Conservation (phyloP, 2,888 invertebrate genomes). For the Mimachlamys varia region DNA sequence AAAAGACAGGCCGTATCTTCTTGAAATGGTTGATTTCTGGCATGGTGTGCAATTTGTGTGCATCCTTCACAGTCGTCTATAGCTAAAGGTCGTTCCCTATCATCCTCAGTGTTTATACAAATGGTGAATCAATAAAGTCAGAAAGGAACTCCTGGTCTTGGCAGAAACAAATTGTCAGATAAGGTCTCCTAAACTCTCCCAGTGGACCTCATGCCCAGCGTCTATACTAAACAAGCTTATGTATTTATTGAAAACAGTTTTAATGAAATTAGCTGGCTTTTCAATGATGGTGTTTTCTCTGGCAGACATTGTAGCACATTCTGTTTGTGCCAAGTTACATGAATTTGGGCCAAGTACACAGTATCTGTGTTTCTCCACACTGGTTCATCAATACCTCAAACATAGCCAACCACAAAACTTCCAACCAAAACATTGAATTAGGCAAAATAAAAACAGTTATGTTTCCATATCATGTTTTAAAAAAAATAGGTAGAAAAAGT, state of each 20-base stretch:
- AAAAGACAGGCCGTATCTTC: constrained; percentile 4
- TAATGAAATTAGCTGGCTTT: neutral
- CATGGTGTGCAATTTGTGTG: neutral
- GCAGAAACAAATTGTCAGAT: constrained; percentile 25
- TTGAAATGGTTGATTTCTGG: constrained; percentile 13
- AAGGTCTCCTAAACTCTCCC: neutral
- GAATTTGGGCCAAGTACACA: neutral
- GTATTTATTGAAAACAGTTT: constrained; percentile 11
- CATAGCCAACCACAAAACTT: neutral
- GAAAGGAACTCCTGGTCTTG: neutral
- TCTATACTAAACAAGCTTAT: neutral
- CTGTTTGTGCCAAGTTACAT: neutral
- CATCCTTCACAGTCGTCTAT: constrained; percentile 6
- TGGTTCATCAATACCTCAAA: neutral
- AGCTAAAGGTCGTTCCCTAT: constrained; percentile 5
- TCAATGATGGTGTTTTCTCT: neutral
- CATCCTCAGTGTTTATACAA: constrained; percentile 14
- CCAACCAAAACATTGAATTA: neutral
- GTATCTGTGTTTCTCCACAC: too few relatives aligned
- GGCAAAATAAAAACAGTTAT: too few relatives aligned
- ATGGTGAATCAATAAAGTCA: neutral
- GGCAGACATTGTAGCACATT: neutral
- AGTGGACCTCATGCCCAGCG: neutral
- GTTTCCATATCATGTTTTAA: too few relatives aligned
- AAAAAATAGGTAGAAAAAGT: too few relatives aligned